phyloP scores from a whole-genome alignment of 2,113 vertebrate genomes.

The Plotosus lineatus region DNA sequence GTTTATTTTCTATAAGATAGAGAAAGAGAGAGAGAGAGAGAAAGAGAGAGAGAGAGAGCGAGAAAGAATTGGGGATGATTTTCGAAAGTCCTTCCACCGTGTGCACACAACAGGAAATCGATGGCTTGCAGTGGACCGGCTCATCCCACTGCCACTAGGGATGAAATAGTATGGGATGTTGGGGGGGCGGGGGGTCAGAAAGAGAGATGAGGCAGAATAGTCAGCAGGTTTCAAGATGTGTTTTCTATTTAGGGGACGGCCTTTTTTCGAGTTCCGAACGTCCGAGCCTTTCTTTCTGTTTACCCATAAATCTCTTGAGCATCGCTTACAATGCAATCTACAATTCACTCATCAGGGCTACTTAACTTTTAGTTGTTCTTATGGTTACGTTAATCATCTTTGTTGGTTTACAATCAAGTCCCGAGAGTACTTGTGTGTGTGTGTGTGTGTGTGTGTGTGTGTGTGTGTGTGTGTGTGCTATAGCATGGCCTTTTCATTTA shows the following conservation, averaged over 20 bases:
- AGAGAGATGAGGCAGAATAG: neutral
- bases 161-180: slow-evolving; percentile 31
- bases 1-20: slow-evolving; percentile 47
- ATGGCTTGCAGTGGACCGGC: slow-evolving; percentile 24
- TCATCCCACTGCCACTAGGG: slow-evolving; percentile 38
- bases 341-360: neutral
- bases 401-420: neutral
- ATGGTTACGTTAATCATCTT: neutral
- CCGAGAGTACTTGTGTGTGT: neutral
- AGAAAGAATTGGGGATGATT: slow-evolving; percentile 28
- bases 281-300: neutral
- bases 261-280: neutral
- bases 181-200: neutral
- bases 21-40: neutral
- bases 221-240: slow-evolving; percentile 41
- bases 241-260: neutral
- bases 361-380: neutral
- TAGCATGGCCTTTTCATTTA: slow-evolving; percentile 34
- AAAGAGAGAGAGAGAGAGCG: too few species aligned
- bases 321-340: neutral
- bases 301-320: neutral
- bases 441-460: neutral
- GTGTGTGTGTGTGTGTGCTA: neutral
- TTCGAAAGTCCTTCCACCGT: slow-evolving; percentile 34
- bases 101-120: slow-evolving; percentile 45